These are phyloP conservation scores for Baronia brevicornis DNA, from an alignment of 2,888 invertebrate genomes.

Conservation along the genomic window DNA sequence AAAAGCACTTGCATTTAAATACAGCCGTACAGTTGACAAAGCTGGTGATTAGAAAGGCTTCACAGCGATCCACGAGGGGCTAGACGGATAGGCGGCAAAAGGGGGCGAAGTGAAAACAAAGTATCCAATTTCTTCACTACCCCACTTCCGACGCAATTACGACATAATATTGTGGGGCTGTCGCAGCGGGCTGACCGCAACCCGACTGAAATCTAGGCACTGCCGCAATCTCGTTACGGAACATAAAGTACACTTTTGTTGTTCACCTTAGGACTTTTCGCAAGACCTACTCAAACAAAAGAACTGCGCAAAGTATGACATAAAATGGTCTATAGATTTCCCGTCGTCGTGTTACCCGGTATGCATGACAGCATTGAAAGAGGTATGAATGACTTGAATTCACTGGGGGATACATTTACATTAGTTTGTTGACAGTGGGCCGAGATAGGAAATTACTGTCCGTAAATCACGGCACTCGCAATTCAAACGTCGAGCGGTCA, in stretches of 20 bases:
- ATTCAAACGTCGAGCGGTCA: slow-evolving; percentile 23
- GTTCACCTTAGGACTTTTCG: slow-evolving; percentile 50
- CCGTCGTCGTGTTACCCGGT: slow-evolving; percentile 15
- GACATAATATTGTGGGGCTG: slow-evolving; percentile 53
- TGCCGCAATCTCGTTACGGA: slow-evolving; percentile 62
- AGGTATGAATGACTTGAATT: slow-evolving; percentile 10
- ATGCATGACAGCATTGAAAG: slow-evolving; percentile 18
- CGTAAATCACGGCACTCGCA: slow-evolving; percentile 17
- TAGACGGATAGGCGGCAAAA: slow-evolving; percentile 26
- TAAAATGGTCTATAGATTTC: slow-evolving; percentile 19
- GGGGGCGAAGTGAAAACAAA: slow-evolving; percentile 52
- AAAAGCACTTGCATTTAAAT: slow-evolving; percentile 31
- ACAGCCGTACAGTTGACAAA: slow-evolving; percentile 34
- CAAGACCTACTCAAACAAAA: slow-evolving; percentile 53
- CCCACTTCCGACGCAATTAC: slow-evolving; percentile 70
- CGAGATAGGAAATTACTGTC: slow-evolving; percentile 20
- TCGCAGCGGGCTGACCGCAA: slow-evolving; percentile 54
- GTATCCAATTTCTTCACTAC: slow-evolving; percentile 67
- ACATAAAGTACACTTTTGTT: slow-evolving; percentile 60
- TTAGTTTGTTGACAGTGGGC: slow-evolving; percentile 26
- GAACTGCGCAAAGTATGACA: slow-evolving; percentile 33
- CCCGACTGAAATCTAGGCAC: slow-evolving; percentile 52
- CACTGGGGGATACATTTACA: slow-evolving; percentile 16
- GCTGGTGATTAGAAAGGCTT: slow-evolving; percentile 65
- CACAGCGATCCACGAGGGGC: slow-evolving; percentile 33